Base-by-base conservation (phyloP, 2,888 invertebrate species). In the Cremastinae sp. region DNA sequence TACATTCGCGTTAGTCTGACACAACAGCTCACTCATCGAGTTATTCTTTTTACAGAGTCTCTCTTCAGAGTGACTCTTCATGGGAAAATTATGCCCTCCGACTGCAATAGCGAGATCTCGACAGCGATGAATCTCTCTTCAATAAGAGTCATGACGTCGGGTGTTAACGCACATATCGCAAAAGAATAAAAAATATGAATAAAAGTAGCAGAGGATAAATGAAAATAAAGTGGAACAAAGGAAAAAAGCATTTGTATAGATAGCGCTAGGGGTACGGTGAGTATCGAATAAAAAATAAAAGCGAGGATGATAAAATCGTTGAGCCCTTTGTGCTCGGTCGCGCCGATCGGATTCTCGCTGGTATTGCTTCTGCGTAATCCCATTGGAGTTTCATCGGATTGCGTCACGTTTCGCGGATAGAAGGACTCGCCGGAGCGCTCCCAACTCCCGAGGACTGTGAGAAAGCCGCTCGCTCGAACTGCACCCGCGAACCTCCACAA, bases 51-150 rank as follows among this genome's bases (percentile, higher is more conserved):
- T 61, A n/a, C 54, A 14, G 51, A 12, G 28, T 41, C 59, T 47
- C 34, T n/a, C n/a, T n/a, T n/a, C n/a, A n/a, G n/a, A 34, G 10
- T 18, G 49, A 64, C 62, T 53, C 59, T 59, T 76, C 79, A 81
- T 85, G 85, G 81, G 85, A 85, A 85, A 84, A 84, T 81, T 76
- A 79, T 81, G 81, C 75, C 75, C 78, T 74, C 38, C 51, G 56
- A 38, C 73, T 58, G 74, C 62, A n/a, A n/a, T n/a, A n/a, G 54
- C 53, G 28, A 36, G 62, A 78, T 79, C 71, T 58, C 38, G 18
- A 51, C 51, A 53, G 58, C 64, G 38, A 53, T 81, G 75, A 28
- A 80, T 78, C 74, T 79, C 66, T 59, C 49, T 61, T 28, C 36
- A 28, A 36, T 28, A n/a, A n/a, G 58, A 62, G 62, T 65, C 75